These are phyloP conservation scores for Leucophenga varia DNA, from an alignment of 1,140 invertebrate species.

Conservation along the genomic window DNA sequence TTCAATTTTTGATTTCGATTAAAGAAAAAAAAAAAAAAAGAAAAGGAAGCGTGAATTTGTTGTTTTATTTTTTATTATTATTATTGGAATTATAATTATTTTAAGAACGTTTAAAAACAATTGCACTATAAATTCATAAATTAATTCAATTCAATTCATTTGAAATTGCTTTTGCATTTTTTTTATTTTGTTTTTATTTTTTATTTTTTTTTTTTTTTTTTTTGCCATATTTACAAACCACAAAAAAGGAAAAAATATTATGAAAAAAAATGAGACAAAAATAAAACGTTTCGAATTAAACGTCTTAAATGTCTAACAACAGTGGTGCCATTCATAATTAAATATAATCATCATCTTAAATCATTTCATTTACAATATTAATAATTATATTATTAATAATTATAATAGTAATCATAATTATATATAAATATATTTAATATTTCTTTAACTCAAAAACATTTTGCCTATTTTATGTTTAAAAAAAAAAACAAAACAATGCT, in stretches of 20 bases:
- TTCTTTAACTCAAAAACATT: no score
- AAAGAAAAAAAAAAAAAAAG: no score
- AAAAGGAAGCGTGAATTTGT: conserved; percentile 43
- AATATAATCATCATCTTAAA: neutral
- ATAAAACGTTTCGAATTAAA: no score
- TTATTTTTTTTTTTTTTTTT: no score
- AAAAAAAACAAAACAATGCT: no score
- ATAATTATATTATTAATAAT: conserved; percentile 25
- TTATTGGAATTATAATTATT: conserved; percentile 36
- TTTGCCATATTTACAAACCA: conserved; percentile 52
- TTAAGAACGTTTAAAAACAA: conserved; percentile 54
- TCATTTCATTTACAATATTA: conserved; percentile 17
- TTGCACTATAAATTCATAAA: conserved; percentile 37
- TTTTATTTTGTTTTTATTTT: no score
- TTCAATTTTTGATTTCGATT: no score
- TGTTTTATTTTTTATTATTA: conserved; percentile 26
- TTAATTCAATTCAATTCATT: conserved; percentile 37
- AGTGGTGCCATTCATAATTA: neutral
- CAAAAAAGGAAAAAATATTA: no score
- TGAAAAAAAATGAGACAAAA: no score
- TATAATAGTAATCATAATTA: conserved; percentile 11
- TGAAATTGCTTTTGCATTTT: no score
- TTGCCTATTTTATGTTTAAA: no score
- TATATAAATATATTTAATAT: conserved; percentile 18
- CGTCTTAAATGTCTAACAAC: neutral